Conservation (phyloP, 2,888 invertebrate species). For the Heliconius sara region DNA sequence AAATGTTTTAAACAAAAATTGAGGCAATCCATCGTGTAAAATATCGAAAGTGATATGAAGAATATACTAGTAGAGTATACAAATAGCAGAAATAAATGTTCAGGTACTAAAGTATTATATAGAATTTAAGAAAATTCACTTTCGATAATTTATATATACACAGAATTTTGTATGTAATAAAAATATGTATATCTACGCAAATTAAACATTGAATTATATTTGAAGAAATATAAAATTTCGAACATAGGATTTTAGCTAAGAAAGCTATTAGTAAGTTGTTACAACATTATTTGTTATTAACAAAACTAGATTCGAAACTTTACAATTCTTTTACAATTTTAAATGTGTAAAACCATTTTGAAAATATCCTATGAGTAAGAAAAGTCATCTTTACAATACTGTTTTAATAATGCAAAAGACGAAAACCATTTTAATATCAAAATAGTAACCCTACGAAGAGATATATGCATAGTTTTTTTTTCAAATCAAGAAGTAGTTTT, state of each 20-base stretch:
- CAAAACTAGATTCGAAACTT: neutral
- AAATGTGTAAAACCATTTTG: neutral
- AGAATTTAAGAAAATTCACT: neutral
- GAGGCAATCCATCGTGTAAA: neutral
- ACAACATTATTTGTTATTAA: neutral
- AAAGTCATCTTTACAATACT: neutral
- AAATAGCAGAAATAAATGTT: neutral
- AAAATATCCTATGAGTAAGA: neutral
- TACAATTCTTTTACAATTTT: neutral
- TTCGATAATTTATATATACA: neutral
- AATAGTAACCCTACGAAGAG: constrained; percentile 12
- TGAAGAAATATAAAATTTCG: neutral
- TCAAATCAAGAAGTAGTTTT: constrained; percentile 10
- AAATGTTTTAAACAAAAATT: neutral
- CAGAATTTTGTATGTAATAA: neutral
- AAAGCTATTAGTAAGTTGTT: too few species aligned
- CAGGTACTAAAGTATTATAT: constrained; percentile 1
- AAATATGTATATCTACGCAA: neutral
- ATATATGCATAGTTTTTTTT: constrained; percentile 2
- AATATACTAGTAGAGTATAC: neutral
- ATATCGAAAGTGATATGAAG: neutral
- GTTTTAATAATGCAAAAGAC: neutral
- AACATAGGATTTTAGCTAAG: too few species aligned
- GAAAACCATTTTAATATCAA: neutral
- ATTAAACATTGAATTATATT: neutral